Evolutionary conservation across 2,113 vertebrate genomes (phyloP).

Genomic region (Lagopus leucura): DNA sequence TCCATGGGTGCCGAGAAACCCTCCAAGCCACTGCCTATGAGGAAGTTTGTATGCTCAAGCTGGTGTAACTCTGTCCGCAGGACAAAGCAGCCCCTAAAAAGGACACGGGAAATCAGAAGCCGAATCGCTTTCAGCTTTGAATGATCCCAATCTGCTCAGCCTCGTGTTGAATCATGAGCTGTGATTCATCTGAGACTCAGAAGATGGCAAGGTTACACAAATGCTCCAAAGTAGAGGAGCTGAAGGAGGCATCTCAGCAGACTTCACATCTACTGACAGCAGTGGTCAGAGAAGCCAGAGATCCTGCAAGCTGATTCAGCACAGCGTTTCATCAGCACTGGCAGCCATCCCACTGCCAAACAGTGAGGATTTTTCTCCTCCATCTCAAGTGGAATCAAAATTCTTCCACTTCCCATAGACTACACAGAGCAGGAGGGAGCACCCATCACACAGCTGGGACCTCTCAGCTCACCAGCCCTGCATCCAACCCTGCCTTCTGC

Average conservation of each 20-base stretch:
- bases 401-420: neutral
- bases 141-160: neutral
- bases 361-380: neutral
- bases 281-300: neutral
- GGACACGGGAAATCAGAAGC: neutral
- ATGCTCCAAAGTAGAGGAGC: neutral
- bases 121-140: neutral
- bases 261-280: neutral
- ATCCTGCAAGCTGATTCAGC: neutral
- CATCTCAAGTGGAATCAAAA: neutral
- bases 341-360: too few species aligned
- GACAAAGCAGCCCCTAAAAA: neutral
- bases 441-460: neutral
- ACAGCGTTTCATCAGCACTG: neutral
- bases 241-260: neutral
- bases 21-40: neutral
- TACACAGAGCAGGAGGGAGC: neutral
- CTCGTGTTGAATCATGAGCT: neutral
- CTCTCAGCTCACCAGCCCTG: rapidly evolving
- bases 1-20: neutral
- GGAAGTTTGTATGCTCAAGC: too few species aligned
- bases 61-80: too few species aligned
- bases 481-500: neutral
- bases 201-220: neutral
- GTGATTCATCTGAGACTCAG: rapidly evolving